These are phyloP conservation scores for Coregonus ussuriensis DNA, from an alignment of 2,797 vertebrate species.

Conservation along the genomic window DNA sequence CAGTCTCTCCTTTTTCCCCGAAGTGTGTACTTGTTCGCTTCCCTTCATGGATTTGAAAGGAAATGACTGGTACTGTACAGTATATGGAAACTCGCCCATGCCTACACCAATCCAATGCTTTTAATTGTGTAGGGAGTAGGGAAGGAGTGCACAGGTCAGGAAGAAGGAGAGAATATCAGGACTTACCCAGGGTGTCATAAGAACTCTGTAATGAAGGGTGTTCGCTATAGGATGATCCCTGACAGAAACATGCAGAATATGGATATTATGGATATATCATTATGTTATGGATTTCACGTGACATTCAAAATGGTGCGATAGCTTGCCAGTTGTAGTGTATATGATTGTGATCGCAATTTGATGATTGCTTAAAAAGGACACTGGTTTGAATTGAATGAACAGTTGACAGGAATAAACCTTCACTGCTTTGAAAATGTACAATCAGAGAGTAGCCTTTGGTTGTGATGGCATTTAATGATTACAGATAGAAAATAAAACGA, in stretches of 20 bases:
- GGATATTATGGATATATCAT: not conserved
- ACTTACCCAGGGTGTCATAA: too few species aligned
- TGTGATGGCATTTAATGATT: not conserved
- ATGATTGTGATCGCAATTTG: not conserved
- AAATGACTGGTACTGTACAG: too few species aligned
- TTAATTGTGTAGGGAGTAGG: not conserved
- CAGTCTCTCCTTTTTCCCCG: not conserved
- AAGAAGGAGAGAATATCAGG: too few species aligned
- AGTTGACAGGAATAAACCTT: too few species aligned
- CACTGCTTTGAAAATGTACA: not conserved
- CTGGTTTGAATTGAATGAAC: too few species aligned
- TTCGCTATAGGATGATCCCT: not conserved
- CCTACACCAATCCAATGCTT: not conserved
- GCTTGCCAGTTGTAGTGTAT: not conserved
- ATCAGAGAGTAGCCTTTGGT: not conserved
- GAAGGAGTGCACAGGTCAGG: too few species aligned
- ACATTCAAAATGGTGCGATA: not conserved
- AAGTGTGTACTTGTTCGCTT: not conserved
- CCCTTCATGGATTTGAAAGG: not conserved
- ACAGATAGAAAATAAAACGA: not conserved
- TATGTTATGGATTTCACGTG: not conserved
- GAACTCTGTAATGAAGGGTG: not conserved
- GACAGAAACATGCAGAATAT: too few species aligned
- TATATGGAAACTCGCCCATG: not conserved
- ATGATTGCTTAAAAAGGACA: not conserved